A percentile compares a stretch with the other conserved stretches of the same genome.
Conservation (phyloP, 2,113 vertebrate species). For the Rhipidura dahli region DNA sequence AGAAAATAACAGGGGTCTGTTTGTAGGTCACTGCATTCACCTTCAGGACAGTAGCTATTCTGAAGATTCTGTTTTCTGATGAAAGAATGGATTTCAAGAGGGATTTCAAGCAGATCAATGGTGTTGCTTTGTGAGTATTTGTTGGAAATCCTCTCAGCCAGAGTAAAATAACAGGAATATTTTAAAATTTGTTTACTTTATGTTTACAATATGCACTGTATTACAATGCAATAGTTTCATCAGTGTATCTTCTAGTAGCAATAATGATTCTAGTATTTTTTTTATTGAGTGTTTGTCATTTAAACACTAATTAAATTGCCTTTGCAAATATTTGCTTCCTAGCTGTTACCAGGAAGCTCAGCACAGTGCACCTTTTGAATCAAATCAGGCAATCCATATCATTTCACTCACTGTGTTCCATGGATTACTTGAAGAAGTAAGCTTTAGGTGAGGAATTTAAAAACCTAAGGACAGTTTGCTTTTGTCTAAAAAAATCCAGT, state of each 20-base stretch:
- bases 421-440: not conserved
- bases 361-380: not conserved
- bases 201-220: not conserved
- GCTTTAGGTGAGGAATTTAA: not conserved
- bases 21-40: not conserved
- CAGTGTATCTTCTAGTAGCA: not conserved
- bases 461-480: not conserved
- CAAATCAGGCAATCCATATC: not conserved
- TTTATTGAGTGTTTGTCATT: not conserved
- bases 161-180: not conserved
- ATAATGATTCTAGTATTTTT: not conserved
- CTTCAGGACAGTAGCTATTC: not conserved
- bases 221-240: not conserved
- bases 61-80: not conserved
- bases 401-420: not conserved
- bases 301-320: not conserved
- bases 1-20: not conserved
- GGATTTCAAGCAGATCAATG: not conserved
- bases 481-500: not conserved
- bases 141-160: not conserved
- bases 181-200: not conserved
- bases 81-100: not conserved
- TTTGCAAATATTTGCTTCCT: conserved; percentile 8
- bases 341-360: not conserved
- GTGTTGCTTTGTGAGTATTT: not conserved